These are phyloP conservation scores for Torymus texanus DNA, from an alignment of 2,888 invertebrate species.

Conservation along the genomic window DNA sequence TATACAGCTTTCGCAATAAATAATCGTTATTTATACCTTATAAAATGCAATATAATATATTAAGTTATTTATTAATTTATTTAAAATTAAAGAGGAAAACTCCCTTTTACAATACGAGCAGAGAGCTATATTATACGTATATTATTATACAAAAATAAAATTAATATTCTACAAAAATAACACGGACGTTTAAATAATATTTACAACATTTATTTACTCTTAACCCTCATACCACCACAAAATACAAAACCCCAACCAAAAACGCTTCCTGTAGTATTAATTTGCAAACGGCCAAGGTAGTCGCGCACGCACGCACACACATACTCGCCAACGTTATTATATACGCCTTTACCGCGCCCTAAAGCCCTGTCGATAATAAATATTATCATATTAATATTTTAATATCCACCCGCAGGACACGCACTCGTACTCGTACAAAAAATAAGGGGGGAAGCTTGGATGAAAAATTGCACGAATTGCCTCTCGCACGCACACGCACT, in stretches of 20 bases:
- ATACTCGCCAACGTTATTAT: constrained; percentile 20
- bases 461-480: constrained; percentile 24
- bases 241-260: neutral
- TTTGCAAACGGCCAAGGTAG: neutral
- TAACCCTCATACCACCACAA: no score
- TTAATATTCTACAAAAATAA: no score
- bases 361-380: constrained; percentile 49
- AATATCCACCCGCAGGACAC: constrained; percentile 51
- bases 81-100: no score
- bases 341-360: neutral
- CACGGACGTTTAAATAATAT: no score
- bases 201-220: no score
- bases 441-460: neutral
- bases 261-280: neutral
- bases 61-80: no score
- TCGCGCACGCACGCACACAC: neutral
- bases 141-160: no score
- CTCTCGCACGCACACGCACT: neutral
- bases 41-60: no score
- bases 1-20: no score
- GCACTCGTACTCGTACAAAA: constrained; percentile 26
- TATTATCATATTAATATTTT: constrained; percentile 54
- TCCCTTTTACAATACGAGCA: no score
- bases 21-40: no score
- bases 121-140: no score